Base-by-base conservation (phyloP, 1,140 invertebrate species). In the Euura saliciscinereae region DNA sequence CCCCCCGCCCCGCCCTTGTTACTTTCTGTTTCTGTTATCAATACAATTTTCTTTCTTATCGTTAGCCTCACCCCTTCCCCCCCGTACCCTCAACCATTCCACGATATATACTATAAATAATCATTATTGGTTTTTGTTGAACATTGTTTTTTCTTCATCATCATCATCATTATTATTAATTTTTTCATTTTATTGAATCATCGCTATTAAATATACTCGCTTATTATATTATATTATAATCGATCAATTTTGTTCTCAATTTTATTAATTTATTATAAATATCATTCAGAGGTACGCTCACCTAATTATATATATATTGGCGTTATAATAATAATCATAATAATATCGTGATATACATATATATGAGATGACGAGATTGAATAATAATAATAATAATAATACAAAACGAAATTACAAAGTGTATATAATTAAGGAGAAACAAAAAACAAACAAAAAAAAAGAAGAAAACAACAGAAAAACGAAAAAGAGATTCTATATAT, bases 221-320 rank as follows among this genome's bases (percentile, higher is more conserved):
- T 69, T 69, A 69, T 69, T 46, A 45, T 46, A 69, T 46, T 46
- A 44, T 46, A 69, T 69, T 69, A 46, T 69, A 13, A 45, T 68
- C n/a, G 45, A 46, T 69, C 44, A 46, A 46, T 44, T 42, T 42
- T 42, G 45, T 69, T 68, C 51, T 69, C 45, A 69, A 69, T 69
- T 69, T 69, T 42, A 46, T 69, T 69, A 69, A 69, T 69, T 69
- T 46, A 44, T 69, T 46, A 69, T 69, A 46, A 44, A 69, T 69
- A 28, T 28, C 28, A 28, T 28, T 28, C 28, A 28, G 45, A 46
- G 45, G 44, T 68, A 43, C 42, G n/a, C 13, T 69, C 68, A 69
- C 51, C 68, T 46, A 69, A 13, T 69, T 69, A 69, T 44, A 69
- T 13, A 46, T 45, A 43, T 69, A 46, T 69, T 45, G 45, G 44